These are phyloP conservation scores for Montipora sp. DNA, from an alignment of 64 coral and sea anemone species.

Conservation along the genomic window DNA sequence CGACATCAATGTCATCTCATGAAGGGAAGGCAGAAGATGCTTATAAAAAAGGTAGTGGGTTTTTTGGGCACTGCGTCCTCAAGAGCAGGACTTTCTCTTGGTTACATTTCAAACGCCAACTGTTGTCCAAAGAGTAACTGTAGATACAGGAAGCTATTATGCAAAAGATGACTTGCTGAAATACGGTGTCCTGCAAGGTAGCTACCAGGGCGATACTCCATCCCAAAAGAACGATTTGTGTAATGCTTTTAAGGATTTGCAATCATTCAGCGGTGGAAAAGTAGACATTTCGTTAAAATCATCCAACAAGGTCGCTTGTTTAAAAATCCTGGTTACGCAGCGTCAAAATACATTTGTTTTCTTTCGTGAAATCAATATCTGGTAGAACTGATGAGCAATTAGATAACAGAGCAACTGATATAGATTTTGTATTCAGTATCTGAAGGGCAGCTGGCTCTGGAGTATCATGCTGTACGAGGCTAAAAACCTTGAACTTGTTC, in stretches of 20 bases:
- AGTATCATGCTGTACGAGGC: constrained; percentile 17
- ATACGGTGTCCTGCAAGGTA: neutral
- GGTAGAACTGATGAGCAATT: neutral
- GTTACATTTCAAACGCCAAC: constrained; percentile 9
- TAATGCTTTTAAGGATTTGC: neutral
- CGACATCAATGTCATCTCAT: neutral
- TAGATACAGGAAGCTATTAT: neutral
- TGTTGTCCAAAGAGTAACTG: neutral
- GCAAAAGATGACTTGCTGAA: neutral
- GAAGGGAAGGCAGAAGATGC: neutral
- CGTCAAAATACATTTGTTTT: neutral
- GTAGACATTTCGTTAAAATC: neutral
- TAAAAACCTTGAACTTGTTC: constrained; percentile 71
- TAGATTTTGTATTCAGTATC: neutral
- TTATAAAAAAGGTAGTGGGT: neutral
- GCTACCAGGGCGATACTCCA: neutral
- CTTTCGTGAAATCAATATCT: constrained; percentile 13
- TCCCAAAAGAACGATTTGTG: neutral
- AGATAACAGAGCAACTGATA: neutral
- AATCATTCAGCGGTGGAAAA: neutral
- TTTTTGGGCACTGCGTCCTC: neutral
- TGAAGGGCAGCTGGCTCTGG: constrained; percentile 46
- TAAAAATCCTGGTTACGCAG: neutral
- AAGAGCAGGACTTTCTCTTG: constrained; percentile 2
- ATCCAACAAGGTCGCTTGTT: neutral